These are phyloP conservation scores for Agapornis roseicollis DNA, from an alignment of 2,113 vertebrate species.

Conservation along the genomic window DNA sequence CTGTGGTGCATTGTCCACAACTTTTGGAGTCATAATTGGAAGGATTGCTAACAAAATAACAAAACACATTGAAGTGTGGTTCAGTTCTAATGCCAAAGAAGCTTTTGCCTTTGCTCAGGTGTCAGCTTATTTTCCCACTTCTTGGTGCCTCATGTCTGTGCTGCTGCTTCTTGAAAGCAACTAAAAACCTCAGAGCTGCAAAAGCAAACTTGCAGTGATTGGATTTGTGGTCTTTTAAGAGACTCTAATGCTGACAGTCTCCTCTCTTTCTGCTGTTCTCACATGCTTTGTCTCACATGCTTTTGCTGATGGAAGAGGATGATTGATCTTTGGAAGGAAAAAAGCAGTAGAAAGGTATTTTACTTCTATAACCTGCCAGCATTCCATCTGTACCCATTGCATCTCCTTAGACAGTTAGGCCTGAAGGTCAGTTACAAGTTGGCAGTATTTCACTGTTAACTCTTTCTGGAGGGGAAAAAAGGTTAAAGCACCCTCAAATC, in stretches of 20 bases:
- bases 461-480: neutral
- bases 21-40: neutral
- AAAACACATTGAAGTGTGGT: neutral
- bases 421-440: neutral
- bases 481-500: neutral
- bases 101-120: constrained; percentile 20
- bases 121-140: neutral
- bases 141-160: neutral
- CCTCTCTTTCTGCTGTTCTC: neutral
- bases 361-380: neutral
- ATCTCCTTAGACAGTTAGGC: neutral
- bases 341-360: neutral
- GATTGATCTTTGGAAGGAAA: neutral
- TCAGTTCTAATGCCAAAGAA: constrained; percentile 17
- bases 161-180: neutral
- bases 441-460: neutral
- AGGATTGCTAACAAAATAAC: neutral
- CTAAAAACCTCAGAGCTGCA: neutral
- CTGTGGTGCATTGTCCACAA: neutral
- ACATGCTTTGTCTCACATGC: neutral
- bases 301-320: neutral
- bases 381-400: neutral
- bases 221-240: neutral
- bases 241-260: neutral
- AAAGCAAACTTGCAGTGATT: neutral